Evolutionary conservation across 2,113 vertebrate genomes (phyloP).

Genomic region (Oreotrochilus melanogaster): DNA sequence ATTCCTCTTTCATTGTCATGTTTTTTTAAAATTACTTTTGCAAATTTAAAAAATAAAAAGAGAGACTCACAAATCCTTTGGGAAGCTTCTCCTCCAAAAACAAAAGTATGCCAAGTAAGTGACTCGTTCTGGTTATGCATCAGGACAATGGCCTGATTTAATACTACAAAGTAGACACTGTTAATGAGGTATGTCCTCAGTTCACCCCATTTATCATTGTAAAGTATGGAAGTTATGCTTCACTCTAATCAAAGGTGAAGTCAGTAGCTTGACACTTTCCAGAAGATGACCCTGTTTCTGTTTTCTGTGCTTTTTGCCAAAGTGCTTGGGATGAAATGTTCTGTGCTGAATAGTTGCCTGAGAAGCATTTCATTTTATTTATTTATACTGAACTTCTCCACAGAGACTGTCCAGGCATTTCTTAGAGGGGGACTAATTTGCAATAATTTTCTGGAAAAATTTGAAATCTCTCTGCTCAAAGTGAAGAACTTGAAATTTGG

Average conservation of each 20-base stretch:
- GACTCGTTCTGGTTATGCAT: not conserved
- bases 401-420: not conserved
- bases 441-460: not conserved
- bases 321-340: constrained; percentile 24
- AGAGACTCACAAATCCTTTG: not conserved
- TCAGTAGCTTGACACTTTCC: constrained; percentile 12
- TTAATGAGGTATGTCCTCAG: constrained; percentile 49
- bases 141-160: constrained; percentile 35
- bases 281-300: constrained; percentile 26
- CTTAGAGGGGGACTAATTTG: not conserved
- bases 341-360: not conserved
- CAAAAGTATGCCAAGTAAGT: not conserved
- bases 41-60: not conserved
- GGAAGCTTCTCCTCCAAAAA: not conserved
- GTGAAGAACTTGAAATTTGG: not conserved
- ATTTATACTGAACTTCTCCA: not conserved
- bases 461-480: not conserved
- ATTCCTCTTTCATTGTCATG: not conserved
- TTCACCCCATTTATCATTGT: constrained; percentile 1
- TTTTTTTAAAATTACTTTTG: not conserved
- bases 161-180: not conserved
- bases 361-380: constrained; percentile 15
- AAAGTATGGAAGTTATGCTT: not conserved
- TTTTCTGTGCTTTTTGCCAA: constrained; percentile 3
- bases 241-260: constrained; percentile 38